Conservation (phyloP, 2,888 invertebrate genomes). For the Coenonympha glycerion region DNA sequence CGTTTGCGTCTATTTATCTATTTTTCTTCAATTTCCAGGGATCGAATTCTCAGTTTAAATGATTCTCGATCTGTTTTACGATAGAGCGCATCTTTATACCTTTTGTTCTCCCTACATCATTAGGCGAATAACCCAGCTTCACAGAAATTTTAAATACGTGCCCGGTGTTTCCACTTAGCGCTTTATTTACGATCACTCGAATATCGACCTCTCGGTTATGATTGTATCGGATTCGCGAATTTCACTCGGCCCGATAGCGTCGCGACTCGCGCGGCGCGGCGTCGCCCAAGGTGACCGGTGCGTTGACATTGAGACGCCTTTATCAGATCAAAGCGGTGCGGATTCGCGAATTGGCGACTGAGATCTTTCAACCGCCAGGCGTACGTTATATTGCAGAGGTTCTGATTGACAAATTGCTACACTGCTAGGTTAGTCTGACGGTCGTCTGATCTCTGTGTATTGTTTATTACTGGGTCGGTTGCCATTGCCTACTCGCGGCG, state of each 20-base stretch:
- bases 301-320: conserved; percentile 71
- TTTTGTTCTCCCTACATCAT: background rate
- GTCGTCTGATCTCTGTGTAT: no score
- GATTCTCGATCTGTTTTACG: no score
- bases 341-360: conserved; percentile 44
- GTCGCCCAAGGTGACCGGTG: conserved; percentile 67
- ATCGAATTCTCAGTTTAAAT: background rate
- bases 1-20: no score
- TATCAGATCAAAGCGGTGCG: conserved; percentile 47
- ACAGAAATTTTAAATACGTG: background rate
- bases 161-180: conserved; percentile 13
- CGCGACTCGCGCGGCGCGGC: conserved; percentile 46
- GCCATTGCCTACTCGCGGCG: conserved; percentile 32
- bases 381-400: no score
- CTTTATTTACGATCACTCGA: conserved; percentile 20
- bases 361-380: no score
- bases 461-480: conserved; percentile 44
- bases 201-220: conserved; percentile 27
- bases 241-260: conserved; percentile 42
- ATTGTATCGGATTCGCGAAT: conserved; percentile 54
- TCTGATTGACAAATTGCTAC: no score
- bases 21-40: background rate
- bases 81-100: no score
- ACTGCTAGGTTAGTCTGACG: no score
- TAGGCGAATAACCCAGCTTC: background rate